phyloP scores from a whole-genome alignment of 2,113 vertebrate genomes.

The Trichechus manatus region DNA sequence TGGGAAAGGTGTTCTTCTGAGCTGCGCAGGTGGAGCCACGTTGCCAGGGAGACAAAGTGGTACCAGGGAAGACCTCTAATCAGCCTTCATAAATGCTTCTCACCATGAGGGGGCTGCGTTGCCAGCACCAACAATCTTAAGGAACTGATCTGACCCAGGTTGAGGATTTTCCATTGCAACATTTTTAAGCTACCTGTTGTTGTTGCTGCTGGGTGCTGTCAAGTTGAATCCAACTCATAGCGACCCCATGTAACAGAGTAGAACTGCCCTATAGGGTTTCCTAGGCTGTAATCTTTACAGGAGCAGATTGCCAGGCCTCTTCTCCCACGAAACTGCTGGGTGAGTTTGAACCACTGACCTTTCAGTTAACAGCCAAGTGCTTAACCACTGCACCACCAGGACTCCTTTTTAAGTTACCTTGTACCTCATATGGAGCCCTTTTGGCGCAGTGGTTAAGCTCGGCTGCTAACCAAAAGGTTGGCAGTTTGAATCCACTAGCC shows the following conservation, averaged over 20 bases:
- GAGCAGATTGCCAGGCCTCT: no score
- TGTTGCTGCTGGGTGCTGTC: neutral
- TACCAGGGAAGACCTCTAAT: neutral
- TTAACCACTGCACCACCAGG: no score
- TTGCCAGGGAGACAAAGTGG: slow-evolving; percentile 65
- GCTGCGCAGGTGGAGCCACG: neutral
- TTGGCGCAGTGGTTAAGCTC: no score
- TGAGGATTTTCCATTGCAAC: neutral
- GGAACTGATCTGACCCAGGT: neutral
- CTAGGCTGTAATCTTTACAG: no score
- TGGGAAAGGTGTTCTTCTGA: neutral
- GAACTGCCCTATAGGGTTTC: neutral
- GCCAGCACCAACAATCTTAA: neutral
- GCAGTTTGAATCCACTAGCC: no score
- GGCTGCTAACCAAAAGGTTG: no score
- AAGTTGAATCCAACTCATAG: neutral
- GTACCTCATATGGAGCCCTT: no score
- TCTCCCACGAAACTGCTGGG: no score
- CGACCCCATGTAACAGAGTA: neutral
- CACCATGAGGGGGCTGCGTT: neutral
- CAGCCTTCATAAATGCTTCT: neutral
- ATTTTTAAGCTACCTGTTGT: neutral
- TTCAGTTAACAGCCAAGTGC: no score
- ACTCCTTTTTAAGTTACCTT: no score
- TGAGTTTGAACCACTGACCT: no score